These are phyloP conservation scores for Camponotus floridanus DNA, from an alignment of 1,140 invertebrate genomes.

Conservation along the genomic window DNA sequence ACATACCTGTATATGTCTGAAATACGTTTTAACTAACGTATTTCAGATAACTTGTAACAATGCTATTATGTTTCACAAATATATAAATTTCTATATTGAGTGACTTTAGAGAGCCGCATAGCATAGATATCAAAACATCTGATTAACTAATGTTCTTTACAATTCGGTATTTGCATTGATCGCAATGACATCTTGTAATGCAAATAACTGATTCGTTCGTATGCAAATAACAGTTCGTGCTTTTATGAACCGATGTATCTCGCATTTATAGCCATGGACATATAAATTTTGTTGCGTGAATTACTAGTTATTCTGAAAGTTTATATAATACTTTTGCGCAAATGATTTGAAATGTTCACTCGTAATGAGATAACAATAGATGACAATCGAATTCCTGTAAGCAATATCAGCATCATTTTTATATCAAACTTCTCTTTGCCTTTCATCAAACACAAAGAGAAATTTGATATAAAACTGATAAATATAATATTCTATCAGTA, in stretches of 20 bases:
- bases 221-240: constrained; percentile 18
- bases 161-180: constrained; percentile 33
- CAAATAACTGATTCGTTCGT: constrained; percentile 35
- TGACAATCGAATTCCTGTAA: constrained; percentile 48
- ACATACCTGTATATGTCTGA: not conserved
- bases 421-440: not conserved
- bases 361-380: constrained; percentile 57
- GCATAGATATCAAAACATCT: not conserved
- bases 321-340: no score
- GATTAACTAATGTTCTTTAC: constrained; percentile 37
- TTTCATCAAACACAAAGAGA: no score
- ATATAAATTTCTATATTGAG: constrained; percentile 22
- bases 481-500: not conserved
- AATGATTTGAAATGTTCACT: constrained; percentile 50
- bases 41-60: not conserved
- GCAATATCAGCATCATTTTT: not conserved
- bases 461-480: no score
- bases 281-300: constrained; percentile 56
- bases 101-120: not conserved
- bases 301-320: constrained; percentile 58
- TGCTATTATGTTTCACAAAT: constrained; percentile 25
- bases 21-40: not conserved
- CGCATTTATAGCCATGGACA: not conserved
- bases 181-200: constrained; percentile 23
- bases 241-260: constrained; percentile 48